These are phyloP conservation scores for Zeuzera pyrina DNA, from an alignment of 2,888 invertebrate genomes.

Conservation along the genomic window DNA sequence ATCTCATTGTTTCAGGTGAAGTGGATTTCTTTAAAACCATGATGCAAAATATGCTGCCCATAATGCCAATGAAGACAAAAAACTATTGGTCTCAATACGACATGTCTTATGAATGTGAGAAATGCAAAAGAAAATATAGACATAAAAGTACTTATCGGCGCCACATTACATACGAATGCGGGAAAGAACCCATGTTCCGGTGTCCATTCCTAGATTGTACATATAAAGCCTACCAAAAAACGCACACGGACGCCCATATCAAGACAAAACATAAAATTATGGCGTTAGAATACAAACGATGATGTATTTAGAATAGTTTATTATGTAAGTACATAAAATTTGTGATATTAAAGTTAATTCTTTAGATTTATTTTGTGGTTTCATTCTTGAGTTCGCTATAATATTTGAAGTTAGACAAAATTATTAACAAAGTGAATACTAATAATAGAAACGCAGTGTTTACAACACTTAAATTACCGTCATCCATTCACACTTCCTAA, in stretches of 20 bases:
- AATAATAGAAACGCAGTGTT: no score
- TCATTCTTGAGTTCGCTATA: no score
- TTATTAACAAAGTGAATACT: no score
- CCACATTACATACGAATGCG: slow-evolving; percentile 79
- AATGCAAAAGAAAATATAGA: slow-evolving; percentile 81
- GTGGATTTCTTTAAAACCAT: slow-evolving; percentile 66
- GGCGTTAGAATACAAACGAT: slow-evolving; percentile 72
- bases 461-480: no score
- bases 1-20: slow-evolving; percentile 66
- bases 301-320: slow-evolving; percentile 22
- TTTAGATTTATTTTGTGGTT: slow-evolving; percentile 4
- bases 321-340: slow-evolving; percentile 23
- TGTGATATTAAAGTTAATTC: slow-evolving; percentile 53
- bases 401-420: no score
- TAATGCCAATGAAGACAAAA: slow-evolving; percentile 66
- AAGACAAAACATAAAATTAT: slow-evolving; percentile 68
- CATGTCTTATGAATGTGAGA: slow-evolving; percentile 71
- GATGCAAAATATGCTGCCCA: slow-evolving; percentile 64
- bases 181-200: slow-evolving; percentile 71
- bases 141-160: slow-evolving; percentile 82
- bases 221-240: slow-evolving; percentile 67
- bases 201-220: slow-evolving; percentile 64
- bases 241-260: slow-evolving; percentile 65
- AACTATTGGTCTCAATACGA: slow-evolving; percentile 65
- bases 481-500: no score